phyloP scores from a whole-genome alignment of 1,140 invertebrate species.

The Vanessa tameamea region DNA sequence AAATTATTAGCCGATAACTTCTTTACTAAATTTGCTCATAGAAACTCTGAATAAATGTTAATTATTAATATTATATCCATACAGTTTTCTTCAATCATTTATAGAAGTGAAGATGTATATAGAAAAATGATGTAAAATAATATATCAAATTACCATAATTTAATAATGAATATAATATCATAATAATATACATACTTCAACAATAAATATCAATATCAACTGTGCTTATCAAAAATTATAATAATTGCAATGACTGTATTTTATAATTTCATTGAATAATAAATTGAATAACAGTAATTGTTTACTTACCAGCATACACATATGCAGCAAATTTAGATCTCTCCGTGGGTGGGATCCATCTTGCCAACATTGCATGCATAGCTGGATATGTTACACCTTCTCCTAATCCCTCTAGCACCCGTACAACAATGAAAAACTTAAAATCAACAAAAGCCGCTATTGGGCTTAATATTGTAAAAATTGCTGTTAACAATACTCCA shows the following conservation, averaged over 20 bases:
- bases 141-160: too few species aligned
- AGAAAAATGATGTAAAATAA: too few species aligned
- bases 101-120: too few species aligned
- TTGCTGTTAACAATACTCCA: constrained; percentile 88
- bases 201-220: not conserved
- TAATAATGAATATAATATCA: too few species aligned
- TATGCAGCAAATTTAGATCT: constrained; percentile 90
- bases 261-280: constrained; percentile 13
- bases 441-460: constrained; percentile 87
- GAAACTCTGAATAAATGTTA: too few species aligned
- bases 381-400: constrained; percentile 93
- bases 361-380: constrained; percentile 90
- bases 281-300: constrained; percentile 13
- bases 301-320: constrained; percentile 86
- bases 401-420: constrained; percentile 92
- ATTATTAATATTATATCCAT: too few species aligned
- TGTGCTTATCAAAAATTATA: not conserved
- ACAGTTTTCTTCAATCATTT: too few species aligned
- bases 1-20: too few species aligned
- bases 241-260: constrained; percentile 4
- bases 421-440: constrained; percentile 86
- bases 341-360: constrained; percentile 91
- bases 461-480: constrained; percentile 89
- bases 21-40: too few species aligned
- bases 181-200: too few species aligned